phyloP scores from a whole-genome alignment of 1,140 invertebrate species.

The Drosophila quadrilineata region DNA sequence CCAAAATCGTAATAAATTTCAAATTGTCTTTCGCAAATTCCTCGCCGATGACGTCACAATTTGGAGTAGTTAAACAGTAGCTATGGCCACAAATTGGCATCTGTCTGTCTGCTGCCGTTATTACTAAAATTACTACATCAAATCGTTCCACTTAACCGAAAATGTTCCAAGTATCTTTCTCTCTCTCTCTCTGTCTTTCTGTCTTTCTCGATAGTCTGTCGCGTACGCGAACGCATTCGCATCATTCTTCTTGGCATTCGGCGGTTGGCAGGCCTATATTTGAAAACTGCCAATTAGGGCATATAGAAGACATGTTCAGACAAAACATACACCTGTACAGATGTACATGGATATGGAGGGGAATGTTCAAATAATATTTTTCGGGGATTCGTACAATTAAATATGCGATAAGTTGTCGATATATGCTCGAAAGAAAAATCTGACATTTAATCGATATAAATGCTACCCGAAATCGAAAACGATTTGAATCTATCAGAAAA shows the following conservation, averaged over 20 bases:
- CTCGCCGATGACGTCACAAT: slow-evolving; percentile 60
- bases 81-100: slow-evolving; percentile 57
- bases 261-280: slow-evolving; percentile 19
- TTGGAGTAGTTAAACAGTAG: slow-evolving; percentile 72
- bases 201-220: slow-evolving; percentile 21
- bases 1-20: neutral
- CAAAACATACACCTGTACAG: too few species aligned
- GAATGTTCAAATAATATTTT: too few species aligned
- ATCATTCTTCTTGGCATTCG: slow-evolving; percentile 17
- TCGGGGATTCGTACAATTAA: too few species aligned
- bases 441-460: too few species aligned
- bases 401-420: too few species aligned
- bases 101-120: slow-evolving; percentile 60
- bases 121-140: slow-evolving; percentile 73
- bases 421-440: too few species aligned
- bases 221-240: slow-evolving; percentile 34
- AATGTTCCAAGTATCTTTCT: slow-evolving; percentile 53
- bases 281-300: slow-evolving; percentile 60
- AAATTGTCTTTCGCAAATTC: slow-evolving; percentile 48
- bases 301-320: neutral
- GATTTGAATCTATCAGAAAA: too few species aligned
- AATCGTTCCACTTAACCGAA: slow-evolving; percentile 71
- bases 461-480: too few species aligned
- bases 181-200: too few species aligned
- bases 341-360: neutral